Percentiles rank a stretch among this genome's conserved stretches.
These are phyloP conservation scores for Antheraea assamensis DNA, from an alignment of 2,888 invertebrate species.

Conservation along the genomic window DNA sequence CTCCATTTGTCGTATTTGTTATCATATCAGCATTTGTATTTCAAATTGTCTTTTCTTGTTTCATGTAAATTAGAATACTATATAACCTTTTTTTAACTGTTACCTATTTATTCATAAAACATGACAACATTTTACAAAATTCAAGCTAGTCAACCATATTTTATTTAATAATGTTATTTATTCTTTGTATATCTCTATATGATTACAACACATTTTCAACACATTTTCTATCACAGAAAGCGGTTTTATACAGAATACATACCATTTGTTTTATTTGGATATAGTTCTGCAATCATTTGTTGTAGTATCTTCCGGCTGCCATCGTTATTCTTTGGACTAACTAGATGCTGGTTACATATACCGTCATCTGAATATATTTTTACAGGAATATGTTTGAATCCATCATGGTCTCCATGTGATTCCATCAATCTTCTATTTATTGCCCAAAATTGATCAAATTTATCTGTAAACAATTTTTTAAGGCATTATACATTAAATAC, in stretches of 20 bases:
- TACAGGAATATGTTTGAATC: constrained; percentile 95
- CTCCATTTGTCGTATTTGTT: too few species aligned
- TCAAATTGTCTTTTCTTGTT: too few species aligned
- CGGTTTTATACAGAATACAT: constrained; percentile 24
- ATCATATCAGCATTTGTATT: too few species aligned
- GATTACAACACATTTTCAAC: too few species aligned
- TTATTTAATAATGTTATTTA: too few species aligned
- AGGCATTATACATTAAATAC: not conserved
- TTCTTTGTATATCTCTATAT: too few species aligned
- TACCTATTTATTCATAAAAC: too few species aligned
- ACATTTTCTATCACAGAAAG: not conserved
- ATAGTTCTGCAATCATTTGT: constrained; percentile 87
- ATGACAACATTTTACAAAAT: too few species aligned
- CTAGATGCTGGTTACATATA: constrained; percentile 87
- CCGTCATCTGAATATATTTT: constrained; percentile 90
- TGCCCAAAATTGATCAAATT: constrained; percentile 99
- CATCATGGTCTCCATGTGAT: constrained; percentile 87
- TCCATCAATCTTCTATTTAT: constrained; percentile 98
- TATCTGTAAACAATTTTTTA: constrained; percentile 83
- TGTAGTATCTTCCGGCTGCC: constrained; percentile 87
- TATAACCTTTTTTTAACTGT: too few species aligned
- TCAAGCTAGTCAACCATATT: too few species aligned
- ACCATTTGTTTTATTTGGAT: constrained; percentile 81
- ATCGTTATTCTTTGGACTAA: constrained; percentile 88
- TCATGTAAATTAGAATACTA: too few species aligned